Evolutionary conservation across 2,888 invertebrate species (phyloP).

Genomic region (Temnothorax ravouxi): DNA sequence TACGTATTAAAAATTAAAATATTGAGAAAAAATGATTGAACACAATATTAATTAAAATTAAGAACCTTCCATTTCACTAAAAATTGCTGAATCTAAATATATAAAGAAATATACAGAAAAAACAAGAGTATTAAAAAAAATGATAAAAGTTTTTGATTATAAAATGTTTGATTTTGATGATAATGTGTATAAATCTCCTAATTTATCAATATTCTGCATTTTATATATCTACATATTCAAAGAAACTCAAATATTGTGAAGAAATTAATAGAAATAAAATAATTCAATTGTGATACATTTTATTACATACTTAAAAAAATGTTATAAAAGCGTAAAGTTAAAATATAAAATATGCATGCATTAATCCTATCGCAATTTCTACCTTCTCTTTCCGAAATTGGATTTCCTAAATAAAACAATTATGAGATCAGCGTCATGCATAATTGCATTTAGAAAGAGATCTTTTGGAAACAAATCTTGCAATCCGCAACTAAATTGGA

Average conservation of each 20-base stretch:
- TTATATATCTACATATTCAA: too few relatives aligned
- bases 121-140: not conserved
- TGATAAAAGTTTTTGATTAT: not conserved
- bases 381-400: not conserved
- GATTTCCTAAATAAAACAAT: not conserved
- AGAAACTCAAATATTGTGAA: not conserved
- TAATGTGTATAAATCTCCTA: not conserved
- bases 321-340: not conserved
- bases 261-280: not conserved
- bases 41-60: not conserved
- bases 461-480: not conserved
- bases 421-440: not conserved
- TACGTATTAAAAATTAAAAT: not conserved
- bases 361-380: slow-evolving; percentile 8
- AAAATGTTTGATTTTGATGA: not conserved
- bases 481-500: not conserved
- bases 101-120: not conserved
- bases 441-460: not conserved
- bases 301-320: slow-evolving; percentile 22
- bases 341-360: not conserved
- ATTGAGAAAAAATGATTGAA: not conserved
- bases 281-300: not conserved
- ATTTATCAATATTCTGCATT: not conserved
- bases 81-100: not conserved
- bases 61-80: not conserved